Evolutionary conservation across 2,113 vertebrate species (phyloP).

Genomic region (Psittacara wagleri): DNA sequence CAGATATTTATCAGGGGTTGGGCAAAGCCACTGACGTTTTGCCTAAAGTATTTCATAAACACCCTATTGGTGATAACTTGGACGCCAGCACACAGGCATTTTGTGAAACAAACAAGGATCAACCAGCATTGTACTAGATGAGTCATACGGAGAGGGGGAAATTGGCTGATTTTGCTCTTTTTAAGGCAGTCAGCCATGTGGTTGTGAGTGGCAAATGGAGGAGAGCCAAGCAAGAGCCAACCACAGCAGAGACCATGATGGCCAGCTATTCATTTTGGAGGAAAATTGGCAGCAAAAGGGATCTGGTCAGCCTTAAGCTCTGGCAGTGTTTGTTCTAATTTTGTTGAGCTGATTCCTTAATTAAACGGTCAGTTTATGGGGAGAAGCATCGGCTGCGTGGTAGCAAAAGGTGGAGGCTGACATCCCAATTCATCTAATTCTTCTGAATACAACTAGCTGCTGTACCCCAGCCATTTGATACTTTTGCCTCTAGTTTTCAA

Average conservation of each 20-base stretch:
- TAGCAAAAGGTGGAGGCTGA: not conserved
- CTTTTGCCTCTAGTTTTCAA: not conserved
- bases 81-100: not conserved
- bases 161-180: not conserved
- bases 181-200: not conserved
- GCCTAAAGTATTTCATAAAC: not conserved
- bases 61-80: not conserved
- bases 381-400: not conserved
- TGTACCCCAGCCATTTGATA: not conserved
- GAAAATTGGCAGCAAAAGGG: conserved; percentile 11
- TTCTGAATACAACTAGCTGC: not conserved
- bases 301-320: conserved; percentile 9
- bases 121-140: not conserved
- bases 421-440: not conserved
- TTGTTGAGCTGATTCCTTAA: conserved; percentile 10
- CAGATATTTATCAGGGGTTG: not conserved
- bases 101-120: not conserved
- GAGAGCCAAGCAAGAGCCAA: not conserved
- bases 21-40: not conserved
- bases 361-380: not conserved
- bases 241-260: not conserved
- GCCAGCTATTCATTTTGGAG: not conserved
- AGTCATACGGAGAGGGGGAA: not conserved
- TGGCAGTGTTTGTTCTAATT: not conserved
- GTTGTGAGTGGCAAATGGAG: not conserved